Evolutionary conservation across 2,888 invertebrate genomes (phyloP), one percentile per base, ranked within the genome.

Genomic region (Ashinkailepas kermadecensis): DNA sequence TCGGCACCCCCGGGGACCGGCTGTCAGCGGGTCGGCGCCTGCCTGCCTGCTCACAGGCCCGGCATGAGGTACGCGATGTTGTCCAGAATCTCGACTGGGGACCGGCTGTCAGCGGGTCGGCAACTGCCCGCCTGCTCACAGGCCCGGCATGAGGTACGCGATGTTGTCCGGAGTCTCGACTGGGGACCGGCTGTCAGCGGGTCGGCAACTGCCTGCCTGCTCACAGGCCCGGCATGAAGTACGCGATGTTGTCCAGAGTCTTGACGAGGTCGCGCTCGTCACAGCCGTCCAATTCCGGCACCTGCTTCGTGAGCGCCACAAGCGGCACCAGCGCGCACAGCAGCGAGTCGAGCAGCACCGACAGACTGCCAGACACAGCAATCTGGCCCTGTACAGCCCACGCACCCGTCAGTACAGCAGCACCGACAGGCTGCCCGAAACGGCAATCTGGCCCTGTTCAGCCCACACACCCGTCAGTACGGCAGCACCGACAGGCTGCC

Each of bases 61-160:
- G 94, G 94, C 95, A 96, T 97, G 85, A 97, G 94, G 87, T 97
- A 97, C 0, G 97, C 97, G 84, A 97, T 95, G 88, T 97, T 96
- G 88, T 97, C 96, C n/a, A n/a, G n/a, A n/a, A n/a, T n/a, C n/a
- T n/a, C n/a, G n/a, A n/a, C n/a, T n/a, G n/a, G n/a, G n/a, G n/a
- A n/a, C n/a, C n/a, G n/a, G n/a, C n/a, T n/a, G n/a, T n/a, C n/a
- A n/a, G n/a, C n/a, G n/a, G n/a, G n/a, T n/a, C n/a, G n/a, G n/a
- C n/a, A n/a, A n/a, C n/a, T n/a, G n/a, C n/a, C n/a, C n/a, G n/a
- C n/a, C n/a, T n/a, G n/a, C n/a, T n/a, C n/a, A n/a, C n/a, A n/a
- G n/a, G n/a, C n/a, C n/a, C n/a, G n/a, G n/a, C n/a, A n/a, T n/a
- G n/a, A n/a, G n/a, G n/a, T n/a, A n/a, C n/a, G n/a, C n/a, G n/a